Percentiles rank a stretch among this genome's conserved stretches.
phyloP scores from a whole-genome alignment of 2,113 vertebrate species.

The Takifugu bimaculatus region DNA sequence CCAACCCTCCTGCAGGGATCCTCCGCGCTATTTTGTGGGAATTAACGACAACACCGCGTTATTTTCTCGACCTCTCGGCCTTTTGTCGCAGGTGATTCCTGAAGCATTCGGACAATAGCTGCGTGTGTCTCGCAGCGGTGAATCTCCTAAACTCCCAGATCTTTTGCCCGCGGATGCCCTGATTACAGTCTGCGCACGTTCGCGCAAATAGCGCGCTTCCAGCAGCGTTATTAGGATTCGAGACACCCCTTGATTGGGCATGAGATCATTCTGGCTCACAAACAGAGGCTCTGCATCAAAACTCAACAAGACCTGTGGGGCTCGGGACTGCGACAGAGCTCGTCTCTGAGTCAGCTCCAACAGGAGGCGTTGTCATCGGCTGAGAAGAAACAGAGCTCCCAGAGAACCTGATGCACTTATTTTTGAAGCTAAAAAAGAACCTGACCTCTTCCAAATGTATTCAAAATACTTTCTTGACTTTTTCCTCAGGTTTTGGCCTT shows the following conservation, averaged over 20 bases:
- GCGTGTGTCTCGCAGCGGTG: slow-evolving; percentile 21
- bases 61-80: slow-evolving; percentile 24
- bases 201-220: slow-evolving; percentile 76
- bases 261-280: slow-evolving; percentile 75
- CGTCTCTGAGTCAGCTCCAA: slow-evolving; percentile 29
- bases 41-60: slow-evolving; percentile 38
- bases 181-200: slow-evolving; percentile 75
- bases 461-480: slow-evolving; percentile 70
- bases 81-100: slow-evolving; percentile 19
- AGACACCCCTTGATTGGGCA: slow-evolving; percentile 77
- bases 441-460: slow-evolving; percentile 53
- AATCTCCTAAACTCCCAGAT: slow-evolving; percentile 31
- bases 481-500: slow-evolving; percentile 74
- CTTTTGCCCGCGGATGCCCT: slow-evolving; percentile 52
- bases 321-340: slow-evolving; percentile 40
- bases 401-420: slow-evolving; percentile 57
- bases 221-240: slow-evolving; percentile 77
- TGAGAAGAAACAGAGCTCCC: slow-evolving; percentile 66
- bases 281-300: slow-evolving; percentile 70
- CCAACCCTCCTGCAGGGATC: slow-evolving; percentile 49
- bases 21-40: slow-evolving; percentile 22
- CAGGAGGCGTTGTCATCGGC: slow-evolving; percentile 37
- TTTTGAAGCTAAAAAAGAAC: slow-evolving; percentile 57
- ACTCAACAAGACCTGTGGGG: slow-evolving; percentile 60
- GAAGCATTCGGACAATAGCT: not conserved